Evolutionary conservation across 2,888 invertebrate species (phyloP), one percentile per base, ranked within the genome.

Genomic region (Bellardia pandia): DNA sequence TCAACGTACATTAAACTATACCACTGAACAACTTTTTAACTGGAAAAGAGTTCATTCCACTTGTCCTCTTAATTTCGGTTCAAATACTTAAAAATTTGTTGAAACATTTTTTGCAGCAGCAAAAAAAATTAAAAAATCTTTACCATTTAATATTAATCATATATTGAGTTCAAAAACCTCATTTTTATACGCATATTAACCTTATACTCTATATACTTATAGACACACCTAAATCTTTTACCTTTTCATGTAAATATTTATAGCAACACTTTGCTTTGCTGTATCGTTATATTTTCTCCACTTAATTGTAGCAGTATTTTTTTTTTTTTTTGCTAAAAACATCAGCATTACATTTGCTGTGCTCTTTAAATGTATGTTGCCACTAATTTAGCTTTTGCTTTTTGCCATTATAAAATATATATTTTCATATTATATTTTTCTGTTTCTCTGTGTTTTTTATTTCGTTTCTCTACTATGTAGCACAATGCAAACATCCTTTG

Each of bases 401-500:
- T 66, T 11, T 85, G 58, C 68, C 37, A 75, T 74, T 72, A 68
- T 33, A 78, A 68, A 68, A 68, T 58, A 79, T 14, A 75, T 53
- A 56, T 83, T 78, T 64, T 79, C 42, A 66, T 56, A 69, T 48
- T 45, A 74, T 78, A 30, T 86, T 62, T 77, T 62, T 62, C 45
- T 72, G 3, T 74, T 13, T 56, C 16, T 6, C 45, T 42, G 11
- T 58, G 23, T 9, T 48, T 58, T 53, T n/a, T 16, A 7, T 51
- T 75, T 68, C 53, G 11, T 51, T 75, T 68, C 53, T 64, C 30
- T 64, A 62, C n/a, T 58, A 3, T 79, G 66, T 14, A 87, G 87
- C 85, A 64, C 87, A 87, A 85, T 96, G 97, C 94, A 95, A 94
- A 90, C 94, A 94, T 90, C 95, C 97, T 56, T 94, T 97, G 93